These are phyloP conservation scores for Zelostemma sp. DNA, from an alignment of 1,140 invertebrate species.

Conservation along the genomic window DNA sequence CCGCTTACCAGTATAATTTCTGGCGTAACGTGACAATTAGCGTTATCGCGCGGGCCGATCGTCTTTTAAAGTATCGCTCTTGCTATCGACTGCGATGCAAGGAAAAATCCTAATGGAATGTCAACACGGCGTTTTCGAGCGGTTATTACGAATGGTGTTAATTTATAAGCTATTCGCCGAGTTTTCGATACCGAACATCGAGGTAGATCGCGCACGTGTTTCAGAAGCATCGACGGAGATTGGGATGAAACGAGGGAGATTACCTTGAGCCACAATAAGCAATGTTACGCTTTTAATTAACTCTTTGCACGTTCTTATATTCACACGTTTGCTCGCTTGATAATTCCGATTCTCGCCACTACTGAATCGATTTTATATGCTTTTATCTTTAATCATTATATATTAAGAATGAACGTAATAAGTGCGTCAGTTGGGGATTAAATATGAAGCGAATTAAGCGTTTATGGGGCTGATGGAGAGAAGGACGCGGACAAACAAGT, in stretches of 20 bases:
- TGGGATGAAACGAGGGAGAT: no score
- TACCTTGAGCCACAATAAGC: no score
- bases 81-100: background rate
- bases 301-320: background rate
- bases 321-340: background rate
- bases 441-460: conserved; percentile 35
- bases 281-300: background rate
- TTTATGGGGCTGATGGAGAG: conserved; percentile 21
- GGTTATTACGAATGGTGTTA: background rate
- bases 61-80: conserved; percentile 17
- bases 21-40: conserved; percentile 60
- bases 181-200: background rate
- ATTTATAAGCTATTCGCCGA: background rate
- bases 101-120: conserved; percentile 3
- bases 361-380: no score
- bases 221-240: no score
- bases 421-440: conserved; percentile 18
- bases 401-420: no score
- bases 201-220: background rate
- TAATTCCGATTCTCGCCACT: no score
- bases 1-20: conserved; percentile 58
- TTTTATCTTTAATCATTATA: no score
- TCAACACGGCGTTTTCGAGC: background rate
- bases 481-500: conserved; percentile 25
- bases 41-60: conserved; percentile 48